These are phyloP conservation scores for Volucella bombylans DNA, from an alignment of 2,888 invertebrate species.

Conservation along the genomic window DNA sequence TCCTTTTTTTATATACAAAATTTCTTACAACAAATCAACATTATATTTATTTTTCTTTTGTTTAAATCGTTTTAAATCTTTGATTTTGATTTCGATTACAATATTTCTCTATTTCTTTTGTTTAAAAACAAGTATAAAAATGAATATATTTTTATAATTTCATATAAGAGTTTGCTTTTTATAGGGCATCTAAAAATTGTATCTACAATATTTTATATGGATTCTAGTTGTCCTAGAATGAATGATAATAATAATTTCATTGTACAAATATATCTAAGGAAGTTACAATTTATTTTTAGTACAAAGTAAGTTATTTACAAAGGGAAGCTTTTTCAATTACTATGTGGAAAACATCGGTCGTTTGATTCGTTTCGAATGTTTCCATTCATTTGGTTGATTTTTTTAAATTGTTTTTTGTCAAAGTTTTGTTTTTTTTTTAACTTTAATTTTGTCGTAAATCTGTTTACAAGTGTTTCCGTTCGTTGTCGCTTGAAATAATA, in stretches of 20 bases:
- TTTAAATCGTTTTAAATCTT: constrained; percentile 19
- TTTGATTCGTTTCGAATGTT: not conserved
- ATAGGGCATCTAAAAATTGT: constrained; percentile 31
- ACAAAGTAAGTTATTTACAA: constrained; percentile 49
- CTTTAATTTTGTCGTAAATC: too few species aligned
- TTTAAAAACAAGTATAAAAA: constrained; percentile 61
- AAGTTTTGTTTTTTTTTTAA: constrained; percentile 13
- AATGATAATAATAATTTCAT: constrained; percentile 6
- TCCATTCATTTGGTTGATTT: constrained; percentile 6
- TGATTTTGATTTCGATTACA: not conserved
- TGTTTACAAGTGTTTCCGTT: too few species aligned
- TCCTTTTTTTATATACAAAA: constrained; percentile 59
- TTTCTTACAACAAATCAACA: constrained; percentile 69
- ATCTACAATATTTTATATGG: constrained; percentile 17
- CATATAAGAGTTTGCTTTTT: constrained; percentile 6
- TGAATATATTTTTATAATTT: constrained; percentile 25
- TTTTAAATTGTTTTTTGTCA: not conserved
- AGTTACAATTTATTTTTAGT: constrained; percentile 23
- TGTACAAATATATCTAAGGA: constrained; percentile 46
- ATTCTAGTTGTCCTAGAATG: constrained; percentile 3
- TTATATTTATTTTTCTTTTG: constrained; percentile 9
- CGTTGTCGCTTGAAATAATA: too few species aligned
- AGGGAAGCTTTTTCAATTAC: constrained; percentile 56
- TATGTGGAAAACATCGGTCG: constrained; percentile 50
- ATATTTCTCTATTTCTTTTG: too few species aligned